A percentile compares a stretch with the other conserved stretches of the same genome.
phyloP scores from a whole-genome alignment of 2,797 vertebrate species.

The Phrynocephalus guinanensis region DNA sequence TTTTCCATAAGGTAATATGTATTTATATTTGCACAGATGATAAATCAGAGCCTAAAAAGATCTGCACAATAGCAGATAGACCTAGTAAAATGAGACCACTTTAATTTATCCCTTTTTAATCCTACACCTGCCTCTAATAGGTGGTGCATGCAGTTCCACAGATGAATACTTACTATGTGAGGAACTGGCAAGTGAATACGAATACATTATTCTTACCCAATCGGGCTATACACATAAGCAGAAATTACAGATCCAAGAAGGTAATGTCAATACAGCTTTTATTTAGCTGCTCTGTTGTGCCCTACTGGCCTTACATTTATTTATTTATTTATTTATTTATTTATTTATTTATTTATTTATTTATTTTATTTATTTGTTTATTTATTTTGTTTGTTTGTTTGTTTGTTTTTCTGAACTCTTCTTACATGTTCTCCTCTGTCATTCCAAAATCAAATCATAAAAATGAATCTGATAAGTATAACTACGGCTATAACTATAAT shows the following conservation, averaged over 20 bases:
- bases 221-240: too few species aligned
- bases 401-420: background rate
- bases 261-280: too few species aligned
- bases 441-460: background rate
- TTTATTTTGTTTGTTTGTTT: too few species aligned
- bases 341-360: background rate
- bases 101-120: background rate
- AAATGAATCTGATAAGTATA: background rate
- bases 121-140: background rate
- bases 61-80: background rate
- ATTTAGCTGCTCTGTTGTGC: too few species aligned
- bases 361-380: background rate
- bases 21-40: background rate
- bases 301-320: background rate
- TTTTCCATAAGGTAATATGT: background rate
- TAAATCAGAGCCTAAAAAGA: background rate
- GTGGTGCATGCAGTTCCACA: background rate
- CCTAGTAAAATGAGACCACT: background rate
- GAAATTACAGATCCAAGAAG: too few species aligned
- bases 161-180: background rate
- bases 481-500: background rate
- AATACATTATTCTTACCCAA: background rate
- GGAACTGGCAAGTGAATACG: background rate
- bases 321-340: background rate
- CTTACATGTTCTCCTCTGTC: background rate